Evolutionary conservation across 1,140 invertebrate species (phyloP).

Genomic region (Trichonephila clavipes): DNA sequence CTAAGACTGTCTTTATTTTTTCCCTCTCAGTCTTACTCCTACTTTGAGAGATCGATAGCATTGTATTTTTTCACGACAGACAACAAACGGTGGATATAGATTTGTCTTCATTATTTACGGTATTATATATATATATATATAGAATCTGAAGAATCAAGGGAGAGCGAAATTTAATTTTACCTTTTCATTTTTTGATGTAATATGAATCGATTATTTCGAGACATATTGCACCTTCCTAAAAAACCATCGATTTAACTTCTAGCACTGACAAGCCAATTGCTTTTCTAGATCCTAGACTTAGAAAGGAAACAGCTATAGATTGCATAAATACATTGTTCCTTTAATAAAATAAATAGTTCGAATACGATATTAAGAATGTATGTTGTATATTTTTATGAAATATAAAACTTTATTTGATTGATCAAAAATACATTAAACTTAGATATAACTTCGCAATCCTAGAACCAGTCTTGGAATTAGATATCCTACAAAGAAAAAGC

Average conservation of each 20-base stretch:
- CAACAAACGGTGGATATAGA: conserved; percentile 38
- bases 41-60: conserved; percentile 9
- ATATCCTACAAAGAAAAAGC: too few relatives aligned
- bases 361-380: background rate
- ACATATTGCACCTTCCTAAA: background rate
- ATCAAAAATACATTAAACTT: too few relatives aligned
- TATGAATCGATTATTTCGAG: conserved; percentile 20
- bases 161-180: conserved; percentile 30
- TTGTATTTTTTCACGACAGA: conserved; percentile 38
- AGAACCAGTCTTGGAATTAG: too few relatives aligned
- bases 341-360: background rate
- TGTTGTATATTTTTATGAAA: background rate
- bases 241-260: background rate
- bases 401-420: background rate
- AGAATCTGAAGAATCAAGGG: background rate
- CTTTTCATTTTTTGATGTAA: conserved; percentile 29
- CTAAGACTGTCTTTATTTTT: conserved; percentile 57
- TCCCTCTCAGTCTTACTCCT: background rate
- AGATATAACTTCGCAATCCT: too few relatives aligned
- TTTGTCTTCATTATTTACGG: conserved; percentile 67
- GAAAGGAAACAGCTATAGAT: background rate
- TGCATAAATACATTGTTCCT: background rate
- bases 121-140: conserved; percentile 21
- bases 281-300: background rate
- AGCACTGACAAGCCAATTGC: conserved; percentile 8